Conservation (phyloP, 1,140 invertebrate genomes). For the Palaemon carinicauda region DNA sequence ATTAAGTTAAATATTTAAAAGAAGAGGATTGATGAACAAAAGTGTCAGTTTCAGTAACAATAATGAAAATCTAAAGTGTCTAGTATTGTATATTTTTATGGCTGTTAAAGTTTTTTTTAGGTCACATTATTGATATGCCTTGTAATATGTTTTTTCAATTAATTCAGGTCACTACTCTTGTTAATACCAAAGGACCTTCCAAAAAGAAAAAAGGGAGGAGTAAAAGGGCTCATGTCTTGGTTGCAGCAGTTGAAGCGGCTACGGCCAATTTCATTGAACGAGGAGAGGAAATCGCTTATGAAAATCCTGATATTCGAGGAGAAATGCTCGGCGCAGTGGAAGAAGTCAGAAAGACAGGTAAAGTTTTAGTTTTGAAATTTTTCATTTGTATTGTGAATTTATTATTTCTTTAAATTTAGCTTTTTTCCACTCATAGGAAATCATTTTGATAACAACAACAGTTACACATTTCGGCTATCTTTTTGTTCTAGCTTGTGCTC, state of each 20-base stretch:
- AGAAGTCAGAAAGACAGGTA: conserved; percentile 89
- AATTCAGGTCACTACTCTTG: conserved; percentile 84
- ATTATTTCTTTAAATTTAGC: no score
- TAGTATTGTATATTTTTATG: neutral
- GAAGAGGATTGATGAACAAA: no score
- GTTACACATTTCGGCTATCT: no score
- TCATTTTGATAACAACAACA: no score
- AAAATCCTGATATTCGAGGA: conserved; percentile 95
- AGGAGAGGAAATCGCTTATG: conserved; percentile 95
- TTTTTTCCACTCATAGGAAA: no score
- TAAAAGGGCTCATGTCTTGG: conserved; percentile 93
- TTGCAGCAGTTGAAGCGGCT: conserved; percentile 95
- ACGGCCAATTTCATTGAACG: conserved; percentile 96
- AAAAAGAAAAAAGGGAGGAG: conserved; percentile 98
- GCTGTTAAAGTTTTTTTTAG: neutral
- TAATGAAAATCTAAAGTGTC: neutral
- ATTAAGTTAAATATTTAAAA: no score
- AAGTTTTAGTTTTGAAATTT: conserved; percentile 56
- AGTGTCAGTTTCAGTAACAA: neutral
- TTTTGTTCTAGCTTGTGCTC: no score
- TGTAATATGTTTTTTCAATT: neutral
- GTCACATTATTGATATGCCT: neutral
- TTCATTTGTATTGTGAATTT: no score
- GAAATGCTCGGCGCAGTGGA: conserved; percentile 97
- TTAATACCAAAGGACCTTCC: conserved; percentile 95